phyloP scores from a whole-genome alignment of 2,797 vertebrate genomes.

The Microctenopoma stevenorrisi region DNA sequence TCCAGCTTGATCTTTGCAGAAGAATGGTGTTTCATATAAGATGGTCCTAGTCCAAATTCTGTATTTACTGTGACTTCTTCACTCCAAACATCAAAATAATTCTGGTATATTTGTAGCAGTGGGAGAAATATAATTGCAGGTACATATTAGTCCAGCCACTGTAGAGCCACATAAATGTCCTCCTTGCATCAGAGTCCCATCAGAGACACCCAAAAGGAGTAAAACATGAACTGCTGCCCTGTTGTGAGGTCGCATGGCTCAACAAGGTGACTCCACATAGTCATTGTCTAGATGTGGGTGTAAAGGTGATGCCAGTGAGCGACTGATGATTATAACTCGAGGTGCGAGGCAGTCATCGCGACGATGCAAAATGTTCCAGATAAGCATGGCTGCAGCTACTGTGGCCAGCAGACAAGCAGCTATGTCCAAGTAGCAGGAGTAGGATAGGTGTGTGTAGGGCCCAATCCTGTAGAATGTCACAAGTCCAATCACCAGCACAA shows the following conservation, averaged over 20 bases:
- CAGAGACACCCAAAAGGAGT: slow-evolving; percentile 10
- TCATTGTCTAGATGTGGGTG: slow-evolving; percentile 92
- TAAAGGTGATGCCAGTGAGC: slow-evolving; percentile 87
- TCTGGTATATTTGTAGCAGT: slow-evolving; percentile 15
- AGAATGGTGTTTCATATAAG: slow-evolving; percentile 31
- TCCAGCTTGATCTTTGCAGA: slow-evolving; percentile 85
- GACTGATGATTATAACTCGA: slow-evolving; percentile 93
- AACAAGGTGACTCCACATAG: slow-evolving; percentile 97
- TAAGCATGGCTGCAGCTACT: slow-evolving; percentile 93
- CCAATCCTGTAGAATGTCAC: slow-evolving; percentile 98
- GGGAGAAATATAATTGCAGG: slow-evolving; percentile 38
- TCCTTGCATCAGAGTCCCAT: slow-evolving; percentile 34
- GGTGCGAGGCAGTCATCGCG: slow-evolving; percentile 94
- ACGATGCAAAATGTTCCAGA: slow-evolving; percentile 97
- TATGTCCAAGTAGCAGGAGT: slow-evolving; percentile 97
- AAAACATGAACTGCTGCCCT: slow-evolving; percentile 1
- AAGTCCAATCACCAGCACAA: slow-evolving; percentile 95
- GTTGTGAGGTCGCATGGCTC: slow-evolving; percentile 61
- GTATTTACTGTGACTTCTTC: slow-evolving; percentile 34
- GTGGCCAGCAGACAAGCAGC: slow-evolving; percentile 95
- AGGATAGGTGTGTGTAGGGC: slow-evolving; percentile 92
- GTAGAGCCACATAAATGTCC: slow-evolving; percentile 15
- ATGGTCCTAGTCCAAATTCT: slow-evolving; percentile 29
- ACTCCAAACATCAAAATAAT: slow-evolving; percentile 49
- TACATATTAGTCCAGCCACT: slow-evolving; percentile 42